Evolutionary conservation across 2,888 invertebrate species (phyloP), one percentile per base, ranked within the genome.

Genomic region (Melikaiella ostensackeni): DNA sequence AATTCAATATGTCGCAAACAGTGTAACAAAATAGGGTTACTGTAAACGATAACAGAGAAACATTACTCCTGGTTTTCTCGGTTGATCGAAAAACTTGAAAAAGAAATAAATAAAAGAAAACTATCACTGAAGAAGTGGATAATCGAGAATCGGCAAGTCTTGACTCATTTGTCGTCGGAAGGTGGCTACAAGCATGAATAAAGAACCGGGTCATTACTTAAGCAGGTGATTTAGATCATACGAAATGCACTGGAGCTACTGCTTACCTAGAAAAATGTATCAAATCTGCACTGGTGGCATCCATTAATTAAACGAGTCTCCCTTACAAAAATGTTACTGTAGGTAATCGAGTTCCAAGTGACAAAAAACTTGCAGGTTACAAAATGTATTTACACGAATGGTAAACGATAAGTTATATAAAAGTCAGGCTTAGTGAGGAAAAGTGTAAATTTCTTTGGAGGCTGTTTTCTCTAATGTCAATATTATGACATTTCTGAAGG

Each of bases 141-240:
- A 66, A 24, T 16, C 19, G 24, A 64, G 16, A 24, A 13, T 64
- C 1, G 13, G 1, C 19, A n/a, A 62, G 33, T 62, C 19, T 33
- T 62, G 11, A 2, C 38, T 11, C 16, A 42, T 21, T 66, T 66
- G 5, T 42, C 21, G 38, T 6, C 42, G 42, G 0, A 24, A 75
- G 38, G 75, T 78, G 76, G 55, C 61, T 42, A 42, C 73, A 81
- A 80, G 76, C 55, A 78, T 74, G 73, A 35, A 80, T 81, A 81
- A 82, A 82, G 76, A 82, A 79, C 77, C 64, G 75, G 81, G 81
- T 77, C 80, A 79, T 84, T 83, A 75, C 79, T 78, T 75, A 83
- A 84, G 9, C 46, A 30, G n/a, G 70, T 70, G 16, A 42, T 50
- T 30, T 55, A 50, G 50, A 50, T 70, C 21, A 46, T n/a, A 19